A percentile compares a stretch with the other conserved stretches of the same genome.
Evolutionary conservation across 2,113 vertebrate species (phyloP).

Genomic region (Cyanoramphus novaezelandiae): DNA sequence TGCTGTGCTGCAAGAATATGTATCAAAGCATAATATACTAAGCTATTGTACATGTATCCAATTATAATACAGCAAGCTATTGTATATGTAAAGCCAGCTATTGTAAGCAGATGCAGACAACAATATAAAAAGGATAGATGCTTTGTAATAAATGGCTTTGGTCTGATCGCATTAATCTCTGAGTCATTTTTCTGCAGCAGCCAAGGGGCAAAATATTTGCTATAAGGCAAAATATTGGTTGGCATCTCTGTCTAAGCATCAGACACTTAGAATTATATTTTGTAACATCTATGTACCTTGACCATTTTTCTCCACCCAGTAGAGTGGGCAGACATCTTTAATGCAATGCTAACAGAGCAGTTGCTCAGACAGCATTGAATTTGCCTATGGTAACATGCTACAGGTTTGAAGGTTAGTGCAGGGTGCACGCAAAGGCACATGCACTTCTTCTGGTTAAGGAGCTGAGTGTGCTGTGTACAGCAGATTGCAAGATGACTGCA

Average conservation of each 20-base stretch:
- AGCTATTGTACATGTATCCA: too few relatives aligned
- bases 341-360: neutral
- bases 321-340: neutral
- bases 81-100: too few relatives aligned
- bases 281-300: neutral
- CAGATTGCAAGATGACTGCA: neutral
- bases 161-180: too few relatives aligned
- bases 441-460: neutral
- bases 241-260: neutral
- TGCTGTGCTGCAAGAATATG: too few relatives aligned
- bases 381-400: neutral
- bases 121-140: too few relatives aligned
- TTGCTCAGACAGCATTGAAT: neutral
- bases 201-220: neutral
- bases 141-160: too few relatives aligned
- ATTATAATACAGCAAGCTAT: too few relatives aligned
- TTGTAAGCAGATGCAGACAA: too few relatives aligned
- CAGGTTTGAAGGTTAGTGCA: neutral
- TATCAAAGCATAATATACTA: too few relatives aligned
- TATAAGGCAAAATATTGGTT: neutral
- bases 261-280: neutral
- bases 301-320: neutral
- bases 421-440: fast-evolving
- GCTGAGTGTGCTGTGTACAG: neutral
- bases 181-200: too few relatives aligned